Evolutionary conservation across 2,797 vertebrate genomes (phyloP), one percentile per base, ranked within the genome.

Genomic region (Knipowitschia caucasica): DNA sequence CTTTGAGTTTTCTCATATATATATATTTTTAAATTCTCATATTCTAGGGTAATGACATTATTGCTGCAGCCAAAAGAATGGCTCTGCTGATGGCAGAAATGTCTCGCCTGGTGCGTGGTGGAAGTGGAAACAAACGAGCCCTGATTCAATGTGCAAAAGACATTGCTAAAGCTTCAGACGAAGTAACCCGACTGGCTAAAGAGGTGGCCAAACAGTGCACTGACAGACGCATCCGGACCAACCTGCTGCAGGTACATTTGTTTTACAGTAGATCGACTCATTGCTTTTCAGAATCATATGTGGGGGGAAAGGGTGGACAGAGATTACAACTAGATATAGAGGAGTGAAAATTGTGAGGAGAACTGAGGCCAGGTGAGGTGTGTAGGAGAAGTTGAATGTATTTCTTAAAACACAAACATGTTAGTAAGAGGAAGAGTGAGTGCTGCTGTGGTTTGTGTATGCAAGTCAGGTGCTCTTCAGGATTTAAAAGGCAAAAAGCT

Each of bases 151-250:
- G 97, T n/a, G 97, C 97, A 6, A 99, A 99, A 82, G 96, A 99
- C 79, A 99, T 99, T 0, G 97, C 97, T 36, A 99, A 99, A 76
- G 95, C 97, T 10, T 99, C 97, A 0, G 97, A 99, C 11, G 97
- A 99, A 75, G 97, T 99, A 73, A 99, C 97, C 0, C 89, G 91
- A 1, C 76, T 99, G 64, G 97, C 97, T 53, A 99, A 99, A 71
- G 97, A 99, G 73, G 97, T 99, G 86, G 97, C 97, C 20, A 99
- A 99, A 83, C 97, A 99, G 88, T 99, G 97, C 84, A 99, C 97
- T 0, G 97, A 99, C 88, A 95, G 98, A 74, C 92, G 97, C 59
- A 99, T 99, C 62, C 89, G 96, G 71, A 99, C 97, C 4, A 99
- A 99, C 80, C 92, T 99, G 53, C 81, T 99, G 58, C 97, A 99